Evolutionary conservation across 2,888 invertebrate species (phyloP).

Genomic region (Synanthedon tipuliformis): DNA sequence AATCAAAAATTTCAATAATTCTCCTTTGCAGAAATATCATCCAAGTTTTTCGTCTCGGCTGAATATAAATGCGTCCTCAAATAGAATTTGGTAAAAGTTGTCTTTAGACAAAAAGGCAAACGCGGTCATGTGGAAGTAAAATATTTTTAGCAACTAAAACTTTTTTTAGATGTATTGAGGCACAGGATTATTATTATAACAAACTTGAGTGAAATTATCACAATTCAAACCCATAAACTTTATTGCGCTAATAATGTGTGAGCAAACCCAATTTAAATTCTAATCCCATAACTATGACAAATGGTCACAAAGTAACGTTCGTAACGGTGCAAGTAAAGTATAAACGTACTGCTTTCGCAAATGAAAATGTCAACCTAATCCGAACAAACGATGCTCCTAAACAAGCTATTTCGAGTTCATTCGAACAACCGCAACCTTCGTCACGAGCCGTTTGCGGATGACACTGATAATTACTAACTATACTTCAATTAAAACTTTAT

Average conservation of each 20-base stretch:
- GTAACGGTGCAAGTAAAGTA: not conserved
- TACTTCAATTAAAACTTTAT: not conserved
- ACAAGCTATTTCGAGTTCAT: not conserved
- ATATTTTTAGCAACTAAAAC: no score
- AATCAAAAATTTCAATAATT: conserved; percentile 9
- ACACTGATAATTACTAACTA: not conserved
- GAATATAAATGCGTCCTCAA: conserved; percentile 43
- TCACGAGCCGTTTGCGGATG: not conserved
- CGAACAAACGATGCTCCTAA: conserved; percentile 19
- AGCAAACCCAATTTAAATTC: not conserved
- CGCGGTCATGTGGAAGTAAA: conserved; percentile 1
- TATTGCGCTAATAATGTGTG: not conserved
- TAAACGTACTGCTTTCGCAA: conserved; percentile 12
- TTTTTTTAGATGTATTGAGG: no score
- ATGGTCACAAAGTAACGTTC: no score
- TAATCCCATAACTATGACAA: not conserved
- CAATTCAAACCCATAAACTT: no score
- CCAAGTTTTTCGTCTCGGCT: conserved; percentile 11
- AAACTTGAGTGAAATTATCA: no score
- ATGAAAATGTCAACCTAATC: conserved; percentile 33
- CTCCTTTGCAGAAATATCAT: conserved; percentile 21
- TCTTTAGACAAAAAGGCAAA: conserved; percentile 30
- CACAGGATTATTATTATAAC: no score
- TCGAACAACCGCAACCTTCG: conserved; percentile 2
- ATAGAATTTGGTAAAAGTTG: conserved; percentile 43